Evolutionary conservation across 2,113 vertebrate species (phyloP).

Genomic region (Laticauda laticaudata): DNA sequence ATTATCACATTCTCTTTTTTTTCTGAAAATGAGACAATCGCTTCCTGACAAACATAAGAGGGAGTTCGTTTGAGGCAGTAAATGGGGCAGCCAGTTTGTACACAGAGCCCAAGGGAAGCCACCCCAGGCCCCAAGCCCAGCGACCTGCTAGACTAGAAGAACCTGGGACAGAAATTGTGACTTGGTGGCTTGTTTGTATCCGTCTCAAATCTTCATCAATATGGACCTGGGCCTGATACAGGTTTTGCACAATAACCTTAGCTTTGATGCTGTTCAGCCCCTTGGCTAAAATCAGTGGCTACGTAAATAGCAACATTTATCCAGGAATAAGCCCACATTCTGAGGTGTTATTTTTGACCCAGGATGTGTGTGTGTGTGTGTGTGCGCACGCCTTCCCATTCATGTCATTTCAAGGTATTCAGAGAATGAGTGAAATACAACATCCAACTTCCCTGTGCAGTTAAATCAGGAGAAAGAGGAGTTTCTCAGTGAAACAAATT

Average conservation of each 20-base stretch:
- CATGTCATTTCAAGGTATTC: conserved; percentile 39
- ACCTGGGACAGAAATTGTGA: neutral
- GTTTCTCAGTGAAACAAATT: conserved; percentile 68
- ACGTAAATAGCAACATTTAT: neutral
- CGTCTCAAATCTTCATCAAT: neutral
- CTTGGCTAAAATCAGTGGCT: neutral
- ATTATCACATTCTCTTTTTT: neutral
- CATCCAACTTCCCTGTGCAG: conserved; percentile 48
- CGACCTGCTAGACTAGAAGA: neutral
- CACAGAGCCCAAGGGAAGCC: neutral
- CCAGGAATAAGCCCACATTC: neutral
- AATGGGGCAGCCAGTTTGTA: neutral
- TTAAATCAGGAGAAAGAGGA: conserved; percentile 60
- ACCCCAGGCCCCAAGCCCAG: neutral
- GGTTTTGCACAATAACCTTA: neutral
- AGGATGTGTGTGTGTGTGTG: neutral
- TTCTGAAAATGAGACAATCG: neutral
- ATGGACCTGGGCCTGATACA: neutral
- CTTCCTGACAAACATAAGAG: neutral
- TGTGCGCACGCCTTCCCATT: neutral
- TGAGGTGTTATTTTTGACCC: neutral
- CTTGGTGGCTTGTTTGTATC: neutral
- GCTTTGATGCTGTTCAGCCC: neutral
- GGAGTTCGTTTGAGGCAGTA: neutral
- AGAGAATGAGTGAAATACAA: conserved; percentile 59